phyloP scores from a whole-genome alignment of 1,140 invertebrate genomes.

The Steinernema feltiae region DNA sequence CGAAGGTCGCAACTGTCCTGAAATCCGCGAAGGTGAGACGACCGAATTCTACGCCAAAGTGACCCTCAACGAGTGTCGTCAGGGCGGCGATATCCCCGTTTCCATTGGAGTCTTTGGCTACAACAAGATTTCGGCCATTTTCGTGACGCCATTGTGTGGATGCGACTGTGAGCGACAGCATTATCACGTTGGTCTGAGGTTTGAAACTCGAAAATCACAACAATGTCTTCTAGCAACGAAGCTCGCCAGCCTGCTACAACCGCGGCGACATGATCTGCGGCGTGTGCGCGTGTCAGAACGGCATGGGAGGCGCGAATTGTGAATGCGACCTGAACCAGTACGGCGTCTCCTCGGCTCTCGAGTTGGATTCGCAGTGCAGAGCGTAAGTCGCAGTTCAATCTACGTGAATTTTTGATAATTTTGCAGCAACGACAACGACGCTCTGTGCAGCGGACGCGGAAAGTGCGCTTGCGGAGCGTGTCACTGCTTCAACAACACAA shows the following conservation, averaged over 20 bases:
- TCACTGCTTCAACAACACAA: conserved; percentile 30
- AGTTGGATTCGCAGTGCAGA: conserved; percentile 47
- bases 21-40: conserved; percentile 42
- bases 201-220: background rate
- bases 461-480: conserved; percentile 40
- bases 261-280: conserved; percentile 51
- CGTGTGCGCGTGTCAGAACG: conserved; percentile 46
- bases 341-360: conserved; percentile 44
- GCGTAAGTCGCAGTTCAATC: conserved; percentile 26
- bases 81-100: conserved; percentile 43
- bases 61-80: conserved; percentile 45
- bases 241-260: conserved; percentile 42
- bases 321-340: conserved; percentile 52
- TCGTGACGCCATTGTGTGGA: conserved; percentile 54
- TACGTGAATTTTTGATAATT: conserved; percentile 2
- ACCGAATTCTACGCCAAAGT: conserved; percentile 51
- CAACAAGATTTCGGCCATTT: conserved; percentile 52
- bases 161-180: conserved; percentile 53
- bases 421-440: conserved; percentile 17
- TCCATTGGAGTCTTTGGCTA: conserved; percentile 54
- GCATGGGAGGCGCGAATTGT: conserved; percentile 45
- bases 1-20: conserved; percentile 40
- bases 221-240: conserved; percentile 24
- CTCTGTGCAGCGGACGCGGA: conserved; percentile 33
- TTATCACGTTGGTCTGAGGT: conserved; percentile 38